Evolutionary conservation across 2,888 invertebrate genomes (phyloP).

Genomic region (Branchellion lobata): DNA sequence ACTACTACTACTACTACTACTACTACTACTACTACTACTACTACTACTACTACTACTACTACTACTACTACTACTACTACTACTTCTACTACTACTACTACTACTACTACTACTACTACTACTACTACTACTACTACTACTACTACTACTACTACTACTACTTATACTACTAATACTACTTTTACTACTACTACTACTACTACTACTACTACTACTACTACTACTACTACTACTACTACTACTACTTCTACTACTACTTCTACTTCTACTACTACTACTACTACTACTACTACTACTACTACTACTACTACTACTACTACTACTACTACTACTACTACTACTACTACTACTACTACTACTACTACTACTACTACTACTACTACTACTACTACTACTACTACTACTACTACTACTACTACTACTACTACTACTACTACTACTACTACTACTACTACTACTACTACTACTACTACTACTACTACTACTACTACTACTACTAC

Average conservation of each 20-base stretch:
- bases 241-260: constrained; percentile 39
- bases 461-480: constrained; percentile 1
- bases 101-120: too few species aligned
- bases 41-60: constrained; percentile 32
- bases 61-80: constrained; percentile 41
- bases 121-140: not conserved
- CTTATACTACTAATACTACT: constrained; percentile 49
- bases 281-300: constrained; percentile 43
- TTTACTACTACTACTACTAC: constrained; percentile 45
- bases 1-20: constrained; percentile 31
- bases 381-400: constrained; percentile 50
- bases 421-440: too few species aligned
- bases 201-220: constrained; percentile 49
- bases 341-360: constrained; percentile 28
- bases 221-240: constrained; percentile 38
- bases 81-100: constrained; percentile 14
- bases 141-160: constrained; percentile 18
- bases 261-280: constrained; percentile 41
- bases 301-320: constrained; percentile 26
- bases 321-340: constrained; percentile 21
- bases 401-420: constrained; percentile 45
- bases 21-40: constrained; percentile 17
- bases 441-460: too few species aligned
- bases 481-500: constrained; percentile 30
- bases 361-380: constrained; percentile 43